Conservation (phyloP, 1,140 invertebrate genomes). For the Coptotermes formosanus region DNA sequence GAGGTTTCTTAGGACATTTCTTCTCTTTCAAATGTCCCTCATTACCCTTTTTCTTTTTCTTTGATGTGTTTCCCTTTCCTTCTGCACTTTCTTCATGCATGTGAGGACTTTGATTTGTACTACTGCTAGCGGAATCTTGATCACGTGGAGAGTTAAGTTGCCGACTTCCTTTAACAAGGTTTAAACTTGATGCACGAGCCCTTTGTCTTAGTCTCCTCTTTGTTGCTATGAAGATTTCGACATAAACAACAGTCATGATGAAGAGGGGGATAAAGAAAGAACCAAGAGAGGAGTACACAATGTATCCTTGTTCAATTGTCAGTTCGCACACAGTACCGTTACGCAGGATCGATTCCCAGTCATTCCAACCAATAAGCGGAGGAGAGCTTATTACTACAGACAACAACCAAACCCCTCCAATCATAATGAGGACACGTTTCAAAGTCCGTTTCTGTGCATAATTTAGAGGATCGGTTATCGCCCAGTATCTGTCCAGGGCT, state of each 20-base stretch:
- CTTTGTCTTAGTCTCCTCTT: slow-evolving; percentile 75
- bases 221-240: slow-evolving; percentile 91
- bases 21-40: slow-evolving; percentile 49
- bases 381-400: slow-evolving; percentile 93
- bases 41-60: slow-evolving; percentile 48
- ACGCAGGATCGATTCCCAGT: slow-evolving; percentile 85
- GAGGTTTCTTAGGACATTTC: slow-evolving; percentile 53
- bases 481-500: slow-evolving; percentile 92
- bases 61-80: slow-evolving; percentile 40
- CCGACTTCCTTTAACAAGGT: slow-evolving; percentile 55
- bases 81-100: slow-evolving; percentile 48
- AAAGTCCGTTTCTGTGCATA: slow-evolving; percentile 94
- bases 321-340: slow-evolving; percentile 71
- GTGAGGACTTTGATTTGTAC: slow-evolving; percentile 62
- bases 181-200: slow-evolving; percentile 75
- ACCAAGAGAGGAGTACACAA: slow-evolving; percentile 91
- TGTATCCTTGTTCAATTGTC: slow-evolving; percentile 82
- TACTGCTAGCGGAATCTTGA: slow-evolving; percentile 75
- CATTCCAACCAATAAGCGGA: slow-evolving; percentile 95
- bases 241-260: slow-evolving; percentile 94
- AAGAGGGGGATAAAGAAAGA: slow-evolving; percentile 95
- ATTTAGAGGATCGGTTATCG: slow-evolving; percentile 96
- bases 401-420: slow-evolving; percentile 88
- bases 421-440: slow-evolving; percentile 86
- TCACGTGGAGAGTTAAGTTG: slow-evolving; percentile 49